Evolutionary conservation across 1,140 invertebrate species (phyloP).

Genomic region (Saccostrea cuccullata): DNA sequence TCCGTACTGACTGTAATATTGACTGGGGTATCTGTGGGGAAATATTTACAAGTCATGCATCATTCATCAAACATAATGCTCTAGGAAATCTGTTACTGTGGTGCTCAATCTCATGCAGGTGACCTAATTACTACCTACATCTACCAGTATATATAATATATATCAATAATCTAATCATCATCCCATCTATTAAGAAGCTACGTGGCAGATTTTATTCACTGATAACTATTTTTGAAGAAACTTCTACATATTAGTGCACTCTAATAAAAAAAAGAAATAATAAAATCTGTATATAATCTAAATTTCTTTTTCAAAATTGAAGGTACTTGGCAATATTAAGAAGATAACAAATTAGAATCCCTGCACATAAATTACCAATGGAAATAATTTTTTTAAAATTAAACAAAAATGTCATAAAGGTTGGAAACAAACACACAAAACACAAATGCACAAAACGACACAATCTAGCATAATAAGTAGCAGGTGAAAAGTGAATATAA

Average conservation of each 20-base stretch:
- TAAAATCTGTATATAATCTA: too few species aligned
- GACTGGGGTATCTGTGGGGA: slow-evolving; percentile 46
- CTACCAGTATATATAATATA: not conserved
- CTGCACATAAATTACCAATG: too few species aligned
- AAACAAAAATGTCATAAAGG: too few species aligned
- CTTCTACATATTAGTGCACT: too few species aligned
- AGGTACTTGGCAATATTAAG: too few species aligned
- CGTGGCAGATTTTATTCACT: too few species aligned
- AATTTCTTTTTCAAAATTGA: too few species aligned
- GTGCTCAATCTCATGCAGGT: not conserved
- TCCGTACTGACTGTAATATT: slow-evolving; percentile 46
- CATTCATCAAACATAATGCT: slow-evolving; percentile 37
- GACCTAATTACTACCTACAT: not conserved
- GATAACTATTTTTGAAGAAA: too few species aligned
- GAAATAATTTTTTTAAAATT: too few species aligned
- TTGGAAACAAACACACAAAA: slow-evolving; percentile 7
- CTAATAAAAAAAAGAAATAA: too few species aligned
- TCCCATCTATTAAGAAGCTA: not conserved
- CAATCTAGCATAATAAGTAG: not conserved
- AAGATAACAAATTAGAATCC: too few species aligned
- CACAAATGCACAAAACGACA: not conserved
- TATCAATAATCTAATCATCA: not conserved
- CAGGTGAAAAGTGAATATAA: not conserved
- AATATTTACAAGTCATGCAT: slow-evolving; percentile 39
- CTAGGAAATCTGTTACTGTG: not conserved